Percentiles rank a stretch among this genome's conserved stretches.
These are phyloP conservation scores for Excalfactoria chinensis DNA, from an alignment of 2,113 vertebrate species.

Conservation along the genomic window DNA sequence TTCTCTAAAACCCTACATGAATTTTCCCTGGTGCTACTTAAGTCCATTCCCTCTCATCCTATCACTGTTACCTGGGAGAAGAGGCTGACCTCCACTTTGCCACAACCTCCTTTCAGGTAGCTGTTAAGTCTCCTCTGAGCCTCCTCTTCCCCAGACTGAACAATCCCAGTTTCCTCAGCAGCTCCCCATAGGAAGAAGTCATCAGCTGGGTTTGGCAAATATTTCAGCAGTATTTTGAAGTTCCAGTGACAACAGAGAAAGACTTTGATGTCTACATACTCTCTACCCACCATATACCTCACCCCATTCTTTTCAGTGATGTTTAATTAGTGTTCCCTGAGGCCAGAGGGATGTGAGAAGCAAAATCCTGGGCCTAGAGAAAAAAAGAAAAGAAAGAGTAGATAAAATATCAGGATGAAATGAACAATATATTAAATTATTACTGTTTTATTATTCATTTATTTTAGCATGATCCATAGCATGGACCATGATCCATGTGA, in stretches of 20 bases:
- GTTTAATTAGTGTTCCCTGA: not conserved
- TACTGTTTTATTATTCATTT: not conserved
- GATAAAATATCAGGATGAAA: not conserved
- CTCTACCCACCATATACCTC: not conserved
- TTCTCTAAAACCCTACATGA: no score
- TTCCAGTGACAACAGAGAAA: conserved; percentile 33
- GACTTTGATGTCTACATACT: conserved; percentile 29
- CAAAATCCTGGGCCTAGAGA: not conserved
- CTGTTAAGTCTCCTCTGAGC: no score
- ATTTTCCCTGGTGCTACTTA: no score
- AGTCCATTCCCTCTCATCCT: no score
- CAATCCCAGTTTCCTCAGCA: no score
- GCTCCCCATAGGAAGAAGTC: no score
- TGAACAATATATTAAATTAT: not conserved
- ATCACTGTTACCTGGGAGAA: no score
- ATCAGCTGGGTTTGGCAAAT: conserved; percentile 32
- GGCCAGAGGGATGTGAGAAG: not conserved
- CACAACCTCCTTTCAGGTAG: no score
- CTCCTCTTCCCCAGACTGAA: no score
- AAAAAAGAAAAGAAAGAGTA: not conserved
- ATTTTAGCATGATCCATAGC: not conserved
- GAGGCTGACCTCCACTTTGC: no score
- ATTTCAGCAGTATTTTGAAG: conserved; percentile 28
- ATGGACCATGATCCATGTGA: not conserved
- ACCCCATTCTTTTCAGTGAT: not conserved